A percentile compares a stretch with the other conserved stretches of the same genome.
These are phyloP conservation scores for Drosophila orena DNA, from an alignment of 1,140 invertebrate genomes.

Conservation along the genomic window DNA sequence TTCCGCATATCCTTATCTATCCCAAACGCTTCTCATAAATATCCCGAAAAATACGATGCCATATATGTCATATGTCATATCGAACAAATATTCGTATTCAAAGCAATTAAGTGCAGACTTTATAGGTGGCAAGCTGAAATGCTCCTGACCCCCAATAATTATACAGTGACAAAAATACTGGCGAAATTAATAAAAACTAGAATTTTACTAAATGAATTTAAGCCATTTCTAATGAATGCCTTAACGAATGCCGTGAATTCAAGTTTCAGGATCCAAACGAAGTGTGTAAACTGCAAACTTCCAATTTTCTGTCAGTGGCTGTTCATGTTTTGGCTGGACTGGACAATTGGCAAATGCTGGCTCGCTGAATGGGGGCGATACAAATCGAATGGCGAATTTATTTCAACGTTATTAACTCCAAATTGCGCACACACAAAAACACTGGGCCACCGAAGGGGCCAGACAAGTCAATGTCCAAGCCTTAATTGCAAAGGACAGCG, in stretches of 20 bases:
- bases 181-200: no score
- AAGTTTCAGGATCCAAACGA: background rate
- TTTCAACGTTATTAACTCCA: slow-evolving; percentile 74
- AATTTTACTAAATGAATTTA: no score
- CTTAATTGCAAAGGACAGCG: slow-evolving; percentile 73
- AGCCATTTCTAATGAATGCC: no score
- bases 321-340: slow-evolving; percentile 20
- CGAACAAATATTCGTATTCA: slow-evolving; percentile 31
- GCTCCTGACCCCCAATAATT: background rate
- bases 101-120: slow-evolving; percentile 60
- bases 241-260: no score
- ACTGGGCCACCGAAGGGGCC: background rate
- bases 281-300: background rate
- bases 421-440: slow-evolving; percentile 54
- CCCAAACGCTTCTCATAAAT: slow-evolving; percentile 24
- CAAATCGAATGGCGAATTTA: slow-evolving; percentile 64
- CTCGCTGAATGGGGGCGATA: slow-evolving; percentile 42
- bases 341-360: slow-evolving; percentile 32
- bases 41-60: slow-evolving; percentile 11
- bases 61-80: slow-evolving; percentile 17
- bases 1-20: background rate
- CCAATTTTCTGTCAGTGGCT: background rate
- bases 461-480: slow-evolving; percentile 42
- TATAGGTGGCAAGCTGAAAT: slow-evolving; percentile 43
- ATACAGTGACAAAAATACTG: slow-evolving; percentile 2